phyloP scores from a whole-genome alignment of 35 echinoderm and acorn worm genomes.

The Holothuria glaberrima region DNA sequence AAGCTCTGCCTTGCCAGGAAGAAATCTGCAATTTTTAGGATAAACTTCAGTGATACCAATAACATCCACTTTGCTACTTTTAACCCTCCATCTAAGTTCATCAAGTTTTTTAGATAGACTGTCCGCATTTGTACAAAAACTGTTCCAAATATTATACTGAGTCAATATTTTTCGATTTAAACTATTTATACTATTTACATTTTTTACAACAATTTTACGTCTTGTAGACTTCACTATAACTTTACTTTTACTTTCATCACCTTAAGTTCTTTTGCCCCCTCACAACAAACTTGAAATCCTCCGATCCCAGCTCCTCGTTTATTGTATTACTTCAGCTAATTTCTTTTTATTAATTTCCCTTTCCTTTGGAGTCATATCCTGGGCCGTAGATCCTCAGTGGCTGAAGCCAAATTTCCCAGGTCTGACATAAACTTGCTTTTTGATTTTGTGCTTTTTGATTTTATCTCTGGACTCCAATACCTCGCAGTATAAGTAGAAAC shows the following conservation, averaged over 20 bases:
- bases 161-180: conserved; percentile 6
- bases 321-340: conserved; percentile 15
- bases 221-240: no score
- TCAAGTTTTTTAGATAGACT: conserved; percentile 4
- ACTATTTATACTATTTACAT: not conserved
- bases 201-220: no score
- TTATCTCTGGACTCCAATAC: no score
- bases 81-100: conserved; percentile 16
- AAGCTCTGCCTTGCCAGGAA: conserved; percentile 16
- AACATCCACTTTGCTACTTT: conserved; percentile 21
- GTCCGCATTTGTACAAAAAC: conserved; percentile 33
- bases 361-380: no score
- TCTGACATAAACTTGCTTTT: no score
- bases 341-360: conserved; percentile 36
- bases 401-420: conserved; percentile 6
- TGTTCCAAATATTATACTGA: not conserved
- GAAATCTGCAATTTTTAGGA: conserved; percentile 11
- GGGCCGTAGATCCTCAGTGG: not conserved
- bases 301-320: conserved; percentile 27
- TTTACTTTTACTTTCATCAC: no score
- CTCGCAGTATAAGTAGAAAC: no score
- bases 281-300: no score
- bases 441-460: no score
- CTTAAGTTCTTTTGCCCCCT: no score
- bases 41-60: not conserved